Evolutionary conservation across 2,888 invertebrate genomes (phyloP), one percentile per base, ranked within the genome.

Genomic region (Xanthorhoe spadicearia): DNA sequence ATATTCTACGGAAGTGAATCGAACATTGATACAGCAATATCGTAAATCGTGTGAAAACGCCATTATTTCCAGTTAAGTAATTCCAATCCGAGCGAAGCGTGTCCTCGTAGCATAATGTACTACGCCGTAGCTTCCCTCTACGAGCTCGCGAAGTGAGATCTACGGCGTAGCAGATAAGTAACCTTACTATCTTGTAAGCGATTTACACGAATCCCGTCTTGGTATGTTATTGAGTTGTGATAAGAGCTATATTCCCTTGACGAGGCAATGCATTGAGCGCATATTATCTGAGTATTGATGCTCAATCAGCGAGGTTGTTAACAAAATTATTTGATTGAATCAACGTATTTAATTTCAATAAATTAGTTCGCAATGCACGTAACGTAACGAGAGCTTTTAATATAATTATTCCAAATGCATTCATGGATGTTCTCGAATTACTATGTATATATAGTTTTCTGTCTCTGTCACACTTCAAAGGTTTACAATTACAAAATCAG

Each of bases 71-170:
- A 46, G n/a, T 28, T 28, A 38, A 52, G 43, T 19, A 17, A 28
- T 46, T 48, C 53, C 32, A 51, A 17, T 58, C 43, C 19, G n/a
- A 28, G 43, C 51, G 23, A 32, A 18, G 32, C 57, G 6, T 28
- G 18, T 46, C 18, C 48, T 54, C 54, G 54, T 54, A 61, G 61
- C 61, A 35, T 35, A 35, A 43, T 18, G 46, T 61, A 15, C 61
- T 49, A 54, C 61, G 61, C 61, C 54, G 61, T 53, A 61, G 54
- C 61, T 61, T 61, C n/a, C 19, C 61, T 35, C 61, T 61, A 54
- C 54, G 54, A 35, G 2, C 50, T 51, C 19, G 51, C 38, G 38
- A 59, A 52, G 38, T 17, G 28, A 50, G 55, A 61, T 49, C 61
- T 61, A 61, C 50, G 61, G 54, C 54, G 54, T 61, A 61, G 54